Percentiles rank a stretch among this genome's conserved stretches.
phyloP scores from a whole-genome alignment of 2,113 vertebrate species.

The Pagrus major region DNA sequence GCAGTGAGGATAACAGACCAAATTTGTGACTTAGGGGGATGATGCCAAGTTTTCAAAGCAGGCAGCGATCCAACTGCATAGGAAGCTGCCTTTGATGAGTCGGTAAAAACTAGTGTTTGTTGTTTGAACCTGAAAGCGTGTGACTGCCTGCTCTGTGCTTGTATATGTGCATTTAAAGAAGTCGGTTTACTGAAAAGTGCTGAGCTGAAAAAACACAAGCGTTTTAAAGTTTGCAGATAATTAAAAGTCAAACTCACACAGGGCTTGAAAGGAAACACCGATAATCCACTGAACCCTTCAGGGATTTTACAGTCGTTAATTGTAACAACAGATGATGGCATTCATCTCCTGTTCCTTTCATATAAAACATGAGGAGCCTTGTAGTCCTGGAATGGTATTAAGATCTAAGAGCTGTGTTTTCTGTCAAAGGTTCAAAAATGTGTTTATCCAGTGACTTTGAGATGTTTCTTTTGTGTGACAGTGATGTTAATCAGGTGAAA shows the following conservation, averaged over 20 bases:
- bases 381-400: not conserved
- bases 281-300: not conserved
- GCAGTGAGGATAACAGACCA: not conserved
- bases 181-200: not conserved
- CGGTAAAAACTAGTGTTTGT: not conserved
- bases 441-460: not conserved
- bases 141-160: not conserved
- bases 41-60: slow-evolving; percentile 28
- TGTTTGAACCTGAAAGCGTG: not conserved
- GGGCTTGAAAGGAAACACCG: not conserved
- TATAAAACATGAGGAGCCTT: not conserved
- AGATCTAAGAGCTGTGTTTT: slow-evolving; percentile 7
- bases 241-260: not conserved
- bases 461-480: not conserved
- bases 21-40: slow-evolving; percentile 3
- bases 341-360: slow-evolving; percentile 7
- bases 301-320: not conserved
- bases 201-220: not conserved
- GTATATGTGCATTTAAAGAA: not conserved
- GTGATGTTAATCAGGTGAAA: not conserved
- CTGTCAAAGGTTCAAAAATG: slow-evolving; percentile 1
- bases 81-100: slow-evolving; percentile 15
- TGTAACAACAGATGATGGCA: not conserved
- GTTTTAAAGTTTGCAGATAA: not conserved
- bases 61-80: slow-evolving; percentile 27